Evolutionary conservation across 1,140 invertebrate genomes (phyloP).

Genomic region (Ladona fulva): DNA sequence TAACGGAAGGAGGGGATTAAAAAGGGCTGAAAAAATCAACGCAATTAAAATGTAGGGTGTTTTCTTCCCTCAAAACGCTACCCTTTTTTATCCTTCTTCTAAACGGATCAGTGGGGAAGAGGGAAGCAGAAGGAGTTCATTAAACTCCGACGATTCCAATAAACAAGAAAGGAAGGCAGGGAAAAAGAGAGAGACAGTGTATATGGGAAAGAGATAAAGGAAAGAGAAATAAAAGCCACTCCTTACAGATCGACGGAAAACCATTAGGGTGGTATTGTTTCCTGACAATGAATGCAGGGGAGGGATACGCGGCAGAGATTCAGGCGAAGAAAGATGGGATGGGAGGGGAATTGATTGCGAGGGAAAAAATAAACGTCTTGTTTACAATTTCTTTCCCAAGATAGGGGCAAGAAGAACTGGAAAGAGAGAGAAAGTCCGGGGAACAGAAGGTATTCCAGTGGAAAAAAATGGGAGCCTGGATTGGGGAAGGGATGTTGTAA

Average conservation of each 20-base stretch:
- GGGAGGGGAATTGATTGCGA: not conserved
- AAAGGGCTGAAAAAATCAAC: too few relatives aligned
- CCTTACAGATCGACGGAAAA: constrained; percentile 3
- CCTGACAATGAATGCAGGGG: not conserved
- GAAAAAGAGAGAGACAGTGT: not conserved
- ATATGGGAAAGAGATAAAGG: not conserved
- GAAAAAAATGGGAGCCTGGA: not conserved
- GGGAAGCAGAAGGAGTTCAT: not conserved
- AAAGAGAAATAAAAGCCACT: constrained; percentile 7
- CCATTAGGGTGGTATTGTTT: not conserved
- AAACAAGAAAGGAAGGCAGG: not conserved
- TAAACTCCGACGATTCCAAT: not conserved
- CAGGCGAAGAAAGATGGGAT: not conserved
- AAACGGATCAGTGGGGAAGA: not conserved
- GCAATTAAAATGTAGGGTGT: too few relatives aligned
- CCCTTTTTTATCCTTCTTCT: too few relatives aligned
- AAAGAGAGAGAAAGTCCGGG: not conserved
- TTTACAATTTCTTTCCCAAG: not conserved
- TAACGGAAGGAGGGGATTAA: too few relatives aligned
- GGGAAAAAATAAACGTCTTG: constrained; percentile 3
- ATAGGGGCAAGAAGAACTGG: not conserved
- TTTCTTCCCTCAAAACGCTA: too few relatives aligned
- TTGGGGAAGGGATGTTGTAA: not conserved
- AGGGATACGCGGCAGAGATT: not conserved
- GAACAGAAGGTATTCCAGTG: not conserved